Percentiles rank a stretch among this genome's conserved stretches.
Conservation (phyloP, 1,140 invertebrate species). For the Trichomalopsis sarcophagae region DNA sequence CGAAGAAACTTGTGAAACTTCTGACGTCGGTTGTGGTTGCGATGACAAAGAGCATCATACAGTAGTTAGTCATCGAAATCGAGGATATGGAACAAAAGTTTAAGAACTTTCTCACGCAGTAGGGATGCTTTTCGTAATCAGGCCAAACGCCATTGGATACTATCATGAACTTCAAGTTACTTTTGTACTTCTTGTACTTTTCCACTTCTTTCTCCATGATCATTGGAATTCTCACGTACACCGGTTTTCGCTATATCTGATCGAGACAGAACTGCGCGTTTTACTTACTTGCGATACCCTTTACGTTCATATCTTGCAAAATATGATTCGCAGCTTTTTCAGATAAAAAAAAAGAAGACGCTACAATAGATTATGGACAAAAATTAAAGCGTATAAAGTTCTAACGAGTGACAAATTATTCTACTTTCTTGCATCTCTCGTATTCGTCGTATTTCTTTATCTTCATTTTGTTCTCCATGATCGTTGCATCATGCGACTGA, state of each 20-base stretch:
- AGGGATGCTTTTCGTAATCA: constrained; percentile 10
- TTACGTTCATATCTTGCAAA: too few species aligned
- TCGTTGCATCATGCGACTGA: not conserved
- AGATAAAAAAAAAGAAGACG: too few species aligned
- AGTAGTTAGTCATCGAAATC: constrained; percentile 45
- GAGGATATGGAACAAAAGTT: constrained; percentile 45
- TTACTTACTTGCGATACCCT: too few species aligned
- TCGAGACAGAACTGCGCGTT: too few species aligned
- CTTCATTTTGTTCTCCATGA: not conserved
- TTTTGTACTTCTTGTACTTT: constrained; percentile 8
- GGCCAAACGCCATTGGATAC: constrained; percentile 9
- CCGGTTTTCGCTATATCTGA: too few species aligned
- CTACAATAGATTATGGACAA: too few species aligned
- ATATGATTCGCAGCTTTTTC: too few species aligned
- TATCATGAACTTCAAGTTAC: constrained; percentile 12
- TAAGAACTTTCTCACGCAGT: not conserved
- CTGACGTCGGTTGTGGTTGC: constrained; percentile 43
- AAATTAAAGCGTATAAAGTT: too few species aligned
- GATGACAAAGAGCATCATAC: constrained; percentile 28
- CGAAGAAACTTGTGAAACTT: not conserved
- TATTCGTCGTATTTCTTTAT: not conserved
- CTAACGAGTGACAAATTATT: not conserved
- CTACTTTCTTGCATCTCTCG: not conserved
- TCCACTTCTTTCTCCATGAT: not conserved
- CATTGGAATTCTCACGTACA: not conserved